Base-by-base conservation (phyloP, 35 echinoderm and acorn worm genomes). In the Apostichopus californicus region DNA sequence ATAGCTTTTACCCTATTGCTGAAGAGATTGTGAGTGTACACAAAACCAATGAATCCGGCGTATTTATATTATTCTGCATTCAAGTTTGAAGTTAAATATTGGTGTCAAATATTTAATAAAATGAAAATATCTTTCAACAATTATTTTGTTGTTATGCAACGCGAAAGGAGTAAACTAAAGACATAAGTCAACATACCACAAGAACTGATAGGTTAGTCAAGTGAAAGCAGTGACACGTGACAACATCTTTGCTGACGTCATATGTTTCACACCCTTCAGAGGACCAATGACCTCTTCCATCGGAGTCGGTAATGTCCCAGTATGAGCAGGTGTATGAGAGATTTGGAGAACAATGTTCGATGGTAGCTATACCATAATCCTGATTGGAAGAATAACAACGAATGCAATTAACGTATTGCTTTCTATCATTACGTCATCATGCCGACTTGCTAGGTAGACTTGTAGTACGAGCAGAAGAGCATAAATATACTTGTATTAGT, bases 191-290 rank as follows among this genome's bases (percentile, higher is more conserved):
- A 6, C 83, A n/a, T 86, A 86, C 83, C 83, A 86, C 83, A 21
- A 86, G 83, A 86, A 86, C 83, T 5, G 83, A 86, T 54, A 86
- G 59, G 56, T 86, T 86, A 5, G 83, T 86, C 83, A 86, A 56
- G 20, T 86, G 83, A 57, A 86, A 86, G 21, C 83, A 86, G 17
- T 86, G 83, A 23, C 83, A 86, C 52, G 83, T 86, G 53, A 86
- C 83, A 28, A 86, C 55, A 58, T 65, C 59, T 57, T 86, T 65
- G 8, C 10, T 57, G 14, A 86, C 83, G 53, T 86, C 83, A 86
- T 55, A 14, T 12, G 83, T 86, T 65, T 86, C 55, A 65, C 83
- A 86, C 17, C 83, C 83, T 23, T 86, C 52, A 5, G 83, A 86
- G 4, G 83, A 60, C 83, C 83, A 86, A 57, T 56, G 53, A n/a